These are phyloP conservation scores for Eidolon dupreanum DNA, from an alignment of 2,797 vertebrate genomes.

Conservation along the genomic window DNA sequence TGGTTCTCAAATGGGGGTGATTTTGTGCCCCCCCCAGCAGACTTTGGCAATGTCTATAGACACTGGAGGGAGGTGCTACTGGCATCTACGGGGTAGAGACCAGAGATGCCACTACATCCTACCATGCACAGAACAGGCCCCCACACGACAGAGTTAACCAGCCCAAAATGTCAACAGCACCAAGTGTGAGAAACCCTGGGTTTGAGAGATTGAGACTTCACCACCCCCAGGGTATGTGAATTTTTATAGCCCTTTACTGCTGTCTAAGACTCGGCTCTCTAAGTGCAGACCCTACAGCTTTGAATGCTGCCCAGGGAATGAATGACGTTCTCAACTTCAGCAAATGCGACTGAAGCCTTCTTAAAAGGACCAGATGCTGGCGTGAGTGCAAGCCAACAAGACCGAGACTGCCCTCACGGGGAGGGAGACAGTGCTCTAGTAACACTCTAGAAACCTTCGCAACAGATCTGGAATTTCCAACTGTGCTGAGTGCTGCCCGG, in stretches of 20 bases:
- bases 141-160: too few relatives aligned
- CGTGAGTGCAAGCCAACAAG: not conserved
- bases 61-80: not conserved
- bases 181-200: not conserved
- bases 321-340: not conserved
- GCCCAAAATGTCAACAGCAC: not conserved
- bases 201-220: not conserved
- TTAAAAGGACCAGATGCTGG: not conserved
- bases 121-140: not conserved
- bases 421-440: rapidly evolving
- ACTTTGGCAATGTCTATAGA: not conserved
- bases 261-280: not conserved
- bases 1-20: not conserved
- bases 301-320: not conserved
- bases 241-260: not conserved
- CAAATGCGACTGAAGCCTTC: not conserved
- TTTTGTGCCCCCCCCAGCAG: not conserved
- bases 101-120: not conserved
- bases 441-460: too few relatives aligned
- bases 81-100: not conserved
- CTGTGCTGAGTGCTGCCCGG: not conserved
- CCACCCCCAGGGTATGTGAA: not conserved
- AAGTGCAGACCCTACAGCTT: not conserved
- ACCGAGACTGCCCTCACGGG: not conserved
- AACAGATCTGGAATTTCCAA: not conserved